Conservation (phyloP, 2,888 invertebrate species). For the Thelaira solivaga region DNA sequence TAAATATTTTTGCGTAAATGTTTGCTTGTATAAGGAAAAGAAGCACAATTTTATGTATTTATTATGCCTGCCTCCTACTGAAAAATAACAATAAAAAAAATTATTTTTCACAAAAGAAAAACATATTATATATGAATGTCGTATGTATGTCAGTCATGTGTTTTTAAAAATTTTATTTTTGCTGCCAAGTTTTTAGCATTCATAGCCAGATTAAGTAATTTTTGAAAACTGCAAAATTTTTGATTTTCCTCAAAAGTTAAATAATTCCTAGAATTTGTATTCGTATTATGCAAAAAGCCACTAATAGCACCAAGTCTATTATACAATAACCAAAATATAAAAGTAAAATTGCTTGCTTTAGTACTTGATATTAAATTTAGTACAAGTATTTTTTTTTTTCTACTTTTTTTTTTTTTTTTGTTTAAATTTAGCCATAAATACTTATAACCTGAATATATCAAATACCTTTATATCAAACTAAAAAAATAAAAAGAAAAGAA, state of each 20-base stretch:
- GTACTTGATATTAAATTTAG: slow-evolving; percentile 47
- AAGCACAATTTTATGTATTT: neutral
- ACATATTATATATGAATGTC: neutral
- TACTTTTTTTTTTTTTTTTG: neutral
- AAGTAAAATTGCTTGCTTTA: slow-evolving; percentile 15
- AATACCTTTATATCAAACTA: slow-evolving; percentile 37
- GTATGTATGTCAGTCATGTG: no score
- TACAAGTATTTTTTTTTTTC: slow-evolving; percentile 34
- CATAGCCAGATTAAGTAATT: slow-evolving; percentile 52
- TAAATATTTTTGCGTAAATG: slow-evolving; percentile 50
- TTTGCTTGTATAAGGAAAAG: neutral
- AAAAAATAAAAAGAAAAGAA: neutral
- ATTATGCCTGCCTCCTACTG: no score
- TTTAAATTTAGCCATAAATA: slow-evolving; percentile 49
- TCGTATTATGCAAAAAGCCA: slow-evolving; percentile 50
- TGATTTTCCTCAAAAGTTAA: slow-evolving; percentile 10
- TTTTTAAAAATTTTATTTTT: slow-evolving; percentile 22
- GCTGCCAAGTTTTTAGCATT: slow-evolving; percentile 51
- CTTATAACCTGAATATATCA: slow-evolving; percentile 53
- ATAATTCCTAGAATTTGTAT: no score
- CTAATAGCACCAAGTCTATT: neutral
- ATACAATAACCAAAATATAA: neutral
- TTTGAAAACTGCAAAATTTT: slow-evolving; percentile 21
- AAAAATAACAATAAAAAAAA: slow-evolving; percentile 8
- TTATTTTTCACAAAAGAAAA: neutral